These are phyloP conservation scores for Drosophila triauraria DNA, from an alignment of 1,140 invertebrate species.

Conservation along the genomic window DNA sequence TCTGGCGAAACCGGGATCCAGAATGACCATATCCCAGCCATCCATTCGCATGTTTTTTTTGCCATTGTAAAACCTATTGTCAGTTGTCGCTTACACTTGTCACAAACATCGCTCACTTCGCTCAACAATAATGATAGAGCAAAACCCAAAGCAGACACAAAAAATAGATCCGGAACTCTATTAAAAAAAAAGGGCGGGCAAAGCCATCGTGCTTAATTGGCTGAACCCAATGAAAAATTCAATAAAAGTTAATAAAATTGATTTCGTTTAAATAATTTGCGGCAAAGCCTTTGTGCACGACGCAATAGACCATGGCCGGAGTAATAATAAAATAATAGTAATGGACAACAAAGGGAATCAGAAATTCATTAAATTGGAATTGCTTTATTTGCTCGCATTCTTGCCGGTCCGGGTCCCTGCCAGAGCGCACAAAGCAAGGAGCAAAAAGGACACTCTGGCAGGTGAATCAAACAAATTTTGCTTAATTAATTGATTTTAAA, in stretches of 20 bases:
- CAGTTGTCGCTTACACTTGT: constrained; percentile 23
- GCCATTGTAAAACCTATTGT: constrained; percentile 6
- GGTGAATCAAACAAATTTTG: constrained; percentile 44
- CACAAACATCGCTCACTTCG: constrained; percentile 20
- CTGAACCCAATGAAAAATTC: constrained; percentile 47
- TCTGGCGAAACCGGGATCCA: too few relatives aligned
- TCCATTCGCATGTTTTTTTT: constrained; percentile 16
- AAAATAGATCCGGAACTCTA: constrained; percentile 5
- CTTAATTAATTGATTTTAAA: constrained; percentile 71
- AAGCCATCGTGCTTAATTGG: constrained; percentile 51
- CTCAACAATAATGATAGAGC: constrained; percentile 3
- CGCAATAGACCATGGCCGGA: constrained; percentile 21
- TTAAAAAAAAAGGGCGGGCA: constrained; percentile 4
- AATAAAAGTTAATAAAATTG: constrained; percentile 73
- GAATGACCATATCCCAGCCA: constrained; percentile 5
- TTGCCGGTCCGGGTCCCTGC: not conserved
- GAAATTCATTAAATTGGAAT: constrained; percentile 58
- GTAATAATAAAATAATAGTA: constrained; percentile 32
- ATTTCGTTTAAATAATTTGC: constrained; percentile 53
- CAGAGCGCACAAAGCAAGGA: not conserved
- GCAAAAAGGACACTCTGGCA: constrained; percentile 32
- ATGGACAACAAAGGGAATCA: constrained; percentile 40
- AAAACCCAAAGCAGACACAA: not conserved
- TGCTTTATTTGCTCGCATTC: constrained; percentile 32
- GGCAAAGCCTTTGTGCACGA: constrained; percentile 30